These are phyloP conservation scores for Champsocephalus esox DNA, from an alignment of 2,797 vertebrate genomes.

Conservation along the genomic window DNA sequence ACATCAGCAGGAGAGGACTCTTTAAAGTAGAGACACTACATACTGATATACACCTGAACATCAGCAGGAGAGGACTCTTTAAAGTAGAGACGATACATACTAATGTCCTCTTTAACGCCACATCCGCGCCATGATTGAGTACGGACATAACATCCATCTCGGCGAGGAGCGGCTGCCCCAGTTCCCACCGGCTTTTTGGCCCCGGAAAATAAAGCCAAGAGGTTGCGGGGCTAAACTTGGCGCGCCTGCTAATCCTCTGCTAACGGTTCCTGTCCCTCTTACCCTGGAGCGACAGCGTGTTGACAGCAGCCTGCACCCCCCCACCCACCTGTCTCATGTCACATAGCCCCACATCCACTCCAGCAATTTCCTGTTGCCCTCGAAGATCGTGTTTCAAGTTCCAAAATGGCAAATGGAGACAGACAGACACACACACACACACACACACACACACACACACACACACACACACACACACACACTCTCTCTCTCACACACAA, in stretches of 20 bases:
- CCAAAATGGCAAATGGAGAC: conserved; percentile 65
- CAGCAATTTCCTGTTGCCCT: conserved; percentile 94
- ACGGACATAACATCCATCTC: conserved; percentile 17
- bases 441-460: too few relatives aligned
- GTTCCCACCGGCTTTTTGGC: conserved; percentile 50
- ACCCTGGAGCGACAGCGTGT: conserved; percentile 81
- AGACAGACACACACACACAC: conserved; percentile 1
- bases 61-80: too few relatives aligned
- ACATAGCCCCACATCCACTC: conserved; percentile 68
- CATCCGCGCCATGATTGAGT: conserved; percentile 24
- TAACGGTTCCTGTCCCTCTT: conserved; percentile 89
- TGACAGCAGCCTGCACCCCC: conserved; percentile 82
- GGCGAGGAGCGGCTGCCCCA: conserved; percentile 31
- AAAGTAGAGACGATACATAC: too few relatives aligned
- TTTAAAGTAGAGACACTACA: too few relatives aligned
- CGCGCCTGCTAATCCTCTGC: conserved; percentile 87
- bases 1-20: too few relatives aligned
- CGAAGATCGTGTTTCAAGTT: conserved; percentile 88
- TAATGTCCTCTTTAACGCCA: neutral
- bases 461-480: too few relatives aligned
- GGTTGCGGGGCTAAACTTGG: conserved; percentile 87
- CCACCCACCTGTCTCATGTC: conserved; percentile 76
- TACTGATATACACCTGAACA: too few relatives aligned
- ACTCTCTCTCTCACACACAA: too few relatives aligned
- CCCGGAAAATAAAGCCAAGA: conserved; percentile 60